phyloP scores from a whole-genome alignment of 2,113 vertebrate genomes.

The Atherinomorus stipes region DNA sequence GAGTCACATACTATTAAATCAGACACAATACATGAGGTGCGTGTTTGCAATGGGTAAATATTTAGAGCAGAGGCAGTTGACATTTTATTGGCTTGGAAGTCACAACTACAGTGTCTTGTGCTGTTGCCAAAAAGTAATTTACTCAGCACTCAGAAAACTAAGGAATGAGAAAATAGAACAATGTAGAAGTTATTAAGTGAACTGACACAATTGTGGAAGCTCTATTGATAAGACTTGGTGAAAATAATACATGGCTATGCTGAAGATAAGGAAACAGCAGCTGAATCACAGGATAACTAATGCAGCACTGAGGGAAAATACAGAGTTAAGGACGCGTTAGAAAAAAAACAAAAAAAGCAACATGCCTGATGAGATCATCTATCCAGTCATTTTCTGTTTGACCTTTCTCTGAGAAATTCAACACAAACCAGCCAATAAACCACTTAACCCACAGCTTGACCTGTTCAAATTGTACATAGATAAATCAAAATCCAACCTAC shows the following conservation, averaged over 20 bases:
- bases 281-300: not conserved
- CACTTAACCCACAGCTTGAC: constrained; percentile 33
- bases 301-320: constrained; percentile 11
- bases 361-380: constrained; percentile 31
- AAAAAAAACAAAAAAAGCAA: constrained; percentile 32
- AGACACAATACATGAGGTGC: constrained; percentile 55
- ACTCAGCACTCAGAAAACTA: constrained; percentile 43
- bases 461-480: constrained; percentile 43
- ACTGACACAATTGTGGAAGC: constrained; percentile 25
- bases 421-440: constrained; percentile 42
- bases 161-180: constrained; percentile 44
- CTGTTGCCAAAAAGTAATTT: constrained; percentile 54
- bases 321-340: constrained; percentile 1
- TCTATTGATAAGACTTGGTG: constrained; percentile 14
- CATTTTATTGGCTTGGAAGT: constrained; percentile 64
- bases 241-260: constrained; percentile 21
- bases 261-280: constrained; percentile 28
- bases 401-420: constrained; percentile 12
- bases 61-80: constrained; percentile 65
- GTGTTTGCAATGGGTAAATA: constrained; percentile 65
- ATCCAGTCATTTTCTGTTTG: constrained; percentile 17
- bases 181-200: constrained; percentile 45
- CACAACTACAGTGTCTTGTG: constrained; percentile 44
- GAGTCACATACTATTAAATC: constrained; percentile 66
- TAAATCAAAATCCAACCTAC: constrained; percentile 5